A percentile compares a stretch with the other conserved stretches of the same genome.
These are phyloP conservation scores for Brenthis daphne DNA, from an alignment of 2,888 invertebrate genomes.

Conservation along the genomic window DNA sequence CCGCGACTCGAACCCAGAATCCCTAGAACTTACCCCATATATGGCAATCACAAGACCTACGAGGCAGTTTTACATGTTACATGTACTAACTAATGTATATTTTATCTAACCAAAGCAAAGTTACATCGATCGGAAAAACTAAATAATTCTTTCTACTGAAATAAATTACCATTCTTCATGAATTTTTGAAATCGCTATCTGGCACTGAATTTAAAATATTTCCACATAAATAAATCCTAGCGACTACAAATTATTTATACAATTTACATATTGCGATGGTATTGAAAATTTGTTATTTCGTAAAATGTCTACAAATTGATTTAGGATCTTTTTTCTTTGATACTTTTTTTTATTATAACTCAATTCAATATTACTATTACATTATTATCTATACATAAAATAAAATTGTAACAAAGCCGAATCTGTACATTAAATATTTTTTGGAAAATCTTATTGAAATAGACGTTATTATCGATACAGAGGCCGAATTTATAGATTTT, in stretches of 20 bases:
- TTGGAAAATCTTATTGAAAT: too few relatives aligned
- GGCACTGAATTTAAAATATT: conserved; percentile 11
- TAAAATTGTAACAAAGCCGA: too few relatives aligned
- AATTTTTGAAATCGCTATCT: conserved; percentile 8
- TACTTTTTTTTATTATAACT: not conserved
- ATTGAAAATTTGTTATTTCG: not conserved
- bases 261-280: conserved; percentile 5
- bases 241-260: conserved; percentile 1
- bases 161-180: conserved; percentile 15
- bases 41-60: too few relatives aligned
- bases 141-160: not conserved
- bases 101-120: not conserved
- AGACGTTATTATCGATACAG: too few relatives aligned
- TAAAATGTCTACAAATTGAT: not conserved
- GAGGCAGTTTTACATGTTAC: too few relatives aligned
- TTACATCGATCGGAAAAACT: not conserved
- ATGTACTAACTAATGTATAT: too few relatives aligned
- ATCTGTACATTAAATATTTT: too few relatives aligned
- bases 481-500: too few relatives aligned
- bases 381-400: too few relatives aligned
- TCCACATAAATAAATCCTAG: not conserved
- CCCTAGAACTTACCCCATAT: too few relatives aligned
- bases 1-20: too few relatives aligned
- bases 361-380: too few relatives aligned
- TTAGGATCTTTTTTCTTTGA: not conserved